Evolutionary conservation across 1,140 invertebrate species (phyloP).

Genomic region (Solenopsis invicta): DNA sequence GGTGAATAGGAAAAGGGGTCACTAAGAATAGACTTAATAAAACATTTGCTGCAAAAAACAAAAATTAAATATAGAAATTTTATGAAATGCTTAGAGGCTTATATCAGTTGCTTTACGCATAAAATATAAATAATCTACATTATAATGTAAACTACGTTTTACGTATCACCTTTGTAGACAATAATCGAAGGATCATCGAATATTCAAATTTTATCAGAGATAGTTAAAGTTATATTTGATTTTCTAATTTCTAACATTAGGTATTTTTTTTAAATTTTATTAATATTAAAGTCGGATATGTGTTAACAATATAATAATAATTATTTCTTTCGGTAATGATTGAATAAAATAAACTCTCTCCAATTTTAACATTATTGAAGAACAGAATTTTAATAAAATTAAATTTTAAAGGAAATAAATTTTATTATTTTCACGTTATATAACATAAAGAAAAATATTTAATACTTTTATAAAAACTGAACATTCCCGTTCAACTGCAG

Average conservation of each 20-base stretch:
- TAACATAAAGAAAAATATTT: not conserved
- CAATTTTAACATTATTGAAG: not conserved
- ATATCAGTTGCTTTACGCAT: too few species aligned
- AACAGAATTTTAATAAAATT: not conserved
- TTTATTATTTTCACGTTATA: not conserved
- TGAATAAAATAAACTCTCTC: conserved; percentile 8
- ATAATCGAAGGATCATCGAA: too few species aligned
- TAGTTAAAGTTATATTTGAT: too few species aligned
- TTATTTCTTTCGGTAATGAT: not conserved
- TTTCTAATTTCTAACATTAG: too few species aligned
- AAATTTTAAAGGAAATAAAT: not conserved
- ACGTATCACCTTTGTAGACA: too few species aligned
- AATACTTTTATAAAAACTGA: not conserved
- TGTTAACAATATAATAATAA: not conserved
- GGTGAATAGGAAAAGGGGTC: not conserved
- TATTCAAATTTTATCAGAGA: too few species aligned
- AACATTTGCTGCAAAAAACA: not conserved
- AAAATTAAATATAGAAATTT: not conserved
- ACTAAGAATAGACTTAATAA: not conserved
- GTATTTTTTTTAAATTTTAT: too few species aligned
- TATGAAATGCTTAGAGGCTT: not conserved
- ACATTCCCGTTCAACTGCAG: not conserved
- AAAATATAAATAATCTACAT: too few species aligned
- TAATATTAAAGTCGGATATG: too few species aligned
- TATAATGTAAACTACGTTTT: too few species aligned